phyloP scores from a whole-genome alignment of 1,140 invertebrate species.

The Melipona quadrifasciata region DNA sequence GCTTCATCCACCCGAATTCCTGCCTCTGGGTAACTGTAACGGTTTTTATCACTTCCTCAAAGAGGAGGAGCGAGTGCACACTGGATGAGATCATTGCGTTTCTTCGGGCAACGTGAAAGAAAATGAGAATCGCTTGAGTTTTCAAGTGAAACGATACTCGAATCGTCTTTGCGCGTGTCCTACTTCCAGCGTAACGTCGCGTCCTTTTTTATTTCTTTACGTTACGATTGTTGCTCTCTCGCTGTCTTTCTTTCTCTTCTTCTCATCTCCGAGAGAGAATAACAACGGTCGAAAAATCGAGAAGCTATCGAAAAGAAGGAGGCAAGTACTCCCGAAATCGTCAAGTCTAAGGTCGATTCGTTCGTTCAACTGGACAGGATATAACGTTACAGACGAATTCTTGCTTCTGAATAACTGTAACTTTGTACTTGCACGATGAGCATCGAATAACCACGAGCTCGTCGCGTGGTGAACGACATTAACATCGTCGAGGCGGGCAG shows the following conservation, averaged over 20 bases:
- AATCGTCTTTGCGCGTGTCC: neutral
- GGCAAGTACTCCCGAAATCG: too few relatives aligned
- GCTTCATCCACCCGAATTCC: slow-evolving; percentile 63
- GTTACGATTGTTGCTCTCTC: neutral
- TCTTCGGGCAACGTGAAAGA: slow-evolving; percentile 20
- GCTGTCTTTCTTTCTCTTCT: neutral
- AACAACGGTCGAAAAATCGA: neutral
- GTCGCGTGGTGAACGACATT: slow-evolving; percentile 6
- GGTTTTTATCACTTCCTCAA: slow-evolving; percentile 63
- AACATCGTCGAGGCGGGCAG: neutral
- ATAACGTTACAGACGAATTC: slow-evolving; percentile 67
- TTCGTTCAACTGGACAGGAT: slow-evolving; percentile 37
- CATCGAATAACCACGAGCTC: slow-evolving; percentile 12
- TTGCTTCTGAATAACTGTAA: slow-evolving; percentile 61
- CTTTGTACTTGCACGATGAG: slow-evolving; percentile 14
- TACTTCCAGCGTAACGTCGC: neutral
- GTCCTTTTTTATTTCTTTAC: neutral
- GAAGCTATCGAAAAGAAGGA: neutral
- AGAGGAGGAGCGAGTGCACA: slow-evolving; percentile 38
- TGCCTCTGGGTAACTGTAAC: slow-evolving; percentile 62
- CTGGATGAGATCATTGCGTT: slow-evolving; percentile 49
- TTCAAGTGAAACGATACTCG: neutral
- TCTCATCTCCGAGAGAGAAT: neutral
- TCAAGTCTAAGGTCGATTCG: neutral
- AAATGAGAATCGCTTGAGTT: slow-evolving; percentile 20